phyloP scores from a whole-genome alignment of 2,888 invertebrate genomes.

The Atrina japonica region DNA sequence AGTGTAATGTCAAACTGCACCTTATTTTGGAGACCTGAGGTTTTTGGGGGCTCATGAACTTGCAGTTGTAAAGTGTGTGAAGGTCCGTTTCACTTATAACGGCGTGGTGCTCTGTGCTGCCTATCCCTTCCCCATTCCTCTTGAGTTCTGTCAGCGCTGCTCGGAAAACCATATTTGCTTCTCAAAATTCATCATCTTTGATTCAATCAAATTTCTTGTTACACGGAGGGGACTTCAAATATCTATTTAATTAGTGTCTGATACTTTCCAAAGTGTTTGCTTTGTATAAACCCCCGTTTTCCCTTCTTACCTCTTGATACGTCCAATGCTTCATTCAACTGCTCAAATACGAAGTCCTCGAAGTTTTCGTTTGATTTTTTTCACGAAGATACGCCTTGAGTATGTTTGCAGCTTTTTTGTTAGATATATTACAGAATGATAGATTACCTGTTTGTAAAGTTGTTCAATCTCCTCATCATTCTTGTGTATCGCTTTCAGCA shows the following conservation, averaged over 20 bases:
- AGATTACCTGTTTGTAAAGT: too few species aligned
- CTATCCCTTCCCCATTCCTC: slow-evolving; percentile 22
- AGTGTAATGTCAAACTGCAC: slow-evolving; percentile 47
- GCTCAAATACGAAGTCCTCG: slow-evolving; percentile 9
- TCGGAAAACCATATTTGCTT: slow-evolving; percentile 32
- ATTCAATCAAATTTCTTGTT: slow-evolving; percentile 36
- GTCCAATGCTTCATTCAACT: slow-evolving; percentile 11
- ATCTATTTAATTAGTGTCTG: slow-evolving; percentile 35
- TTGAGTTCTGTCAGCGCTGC: slow-evolving; percentile 33
- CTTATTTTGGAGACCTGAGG: slow-evolving; percentile 35
- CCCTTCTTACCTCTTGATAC: slow-evolving; percentile 22
- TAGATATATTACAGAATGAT: too few species aligned
- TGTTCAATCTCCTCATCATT: too few species aligned
- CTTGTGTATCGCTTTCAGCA: too few species aligned
- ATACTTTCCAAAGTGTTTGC: slow-evolving; percentile 27
- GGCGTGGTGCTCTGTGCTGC: slow-evolving; percentile 31
- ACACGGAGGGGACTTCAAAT: slow-evolving; percentile 36
- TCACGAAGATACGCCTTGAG: slow-evolving; percentile 4
- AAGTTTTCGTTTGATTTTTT: slow-evolving; percentile 1
- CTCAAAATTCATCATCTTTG: slow-evolving; percentile 33
- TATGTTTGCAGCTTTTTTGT: slow-evolving; percentile 24
- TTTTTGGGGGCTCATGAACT: slow-evolving; percentile 22
- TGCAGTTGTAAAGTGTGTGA: slow-evolving; percentile 17
- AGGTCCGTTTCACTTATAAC: slow-evolving; percentile 30
- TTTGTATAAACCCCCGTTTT: slow-evolving; percentile 16